Percentiles rank a stretch among this genome's conserved stretches.
These are phyloP conservation scores for Siniperca chuatsi DNA, from an alignment of 2,113 vertebrate species.

Conservation along the genomic window DNA sequence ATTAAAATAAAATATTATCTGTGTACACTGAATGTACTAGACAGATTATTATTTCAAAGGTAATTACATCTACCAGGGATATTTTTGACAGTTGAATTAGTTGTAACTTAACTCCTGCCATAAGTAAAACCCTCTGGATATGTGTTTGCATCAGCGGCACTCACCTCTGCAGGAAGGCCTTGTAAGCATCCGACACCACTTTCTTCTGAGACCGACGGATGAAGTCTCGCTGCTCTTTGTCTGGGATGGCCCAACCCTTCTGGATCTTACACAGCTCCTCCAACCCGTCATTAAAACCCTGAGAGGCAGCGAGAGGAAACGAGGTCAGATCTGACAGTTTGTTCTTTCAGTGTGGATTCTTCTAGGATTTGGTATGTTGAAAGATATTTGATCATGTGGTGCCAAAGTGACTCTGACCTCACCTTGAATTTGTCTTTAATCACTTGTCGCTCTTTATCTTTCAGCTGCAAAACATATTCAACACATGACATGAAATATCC, in stretches of 20 bases:
- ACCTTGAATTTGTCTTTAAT: conserved; percentile 99
- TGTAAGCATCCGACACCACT: conserved; percentile 92
- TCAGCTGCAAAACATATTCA: conserved; percentile 84
- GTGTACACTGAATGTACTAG: background rate
- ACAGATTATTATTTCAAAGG: background rate
- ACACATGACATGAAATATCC: background rate
- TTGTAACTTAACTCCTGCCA: background rate
- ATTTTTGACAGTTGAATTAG: background rate
- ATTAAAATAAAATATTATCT: too few relatives aligned
- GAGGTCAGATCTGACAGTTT: background rate
- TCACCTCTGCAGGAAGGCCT: conserved; percentile 92
- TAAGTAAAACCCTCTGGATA: too few relatives aligned
- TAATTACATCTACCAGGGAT: background rate
- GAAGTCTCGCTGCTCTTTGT: conserved; percentile 91
- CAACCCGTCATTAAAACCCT: conserved; percentile 97
- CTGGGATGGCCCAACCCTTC: conserved; percentile 98
- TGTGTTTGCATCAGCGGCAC: background rate
- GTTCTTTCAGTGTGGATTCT: background rate
- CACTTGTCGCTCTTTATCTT: conserved; percentile 97
- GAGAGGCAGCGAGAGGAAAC: background rate
- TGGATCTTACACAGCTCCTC: conserved; percentile 97
- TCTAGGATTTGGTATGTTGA: background rate
- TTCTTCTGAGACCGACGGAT: conserved; percentile 92
- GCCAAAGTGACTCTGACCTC: conserved; percentile 43
- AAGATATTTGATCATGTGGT: background rate